phyloP scores from a whole-genome alignment of 2,113 vertebrate genomes.

The Coracopsis vasa region DNA sequence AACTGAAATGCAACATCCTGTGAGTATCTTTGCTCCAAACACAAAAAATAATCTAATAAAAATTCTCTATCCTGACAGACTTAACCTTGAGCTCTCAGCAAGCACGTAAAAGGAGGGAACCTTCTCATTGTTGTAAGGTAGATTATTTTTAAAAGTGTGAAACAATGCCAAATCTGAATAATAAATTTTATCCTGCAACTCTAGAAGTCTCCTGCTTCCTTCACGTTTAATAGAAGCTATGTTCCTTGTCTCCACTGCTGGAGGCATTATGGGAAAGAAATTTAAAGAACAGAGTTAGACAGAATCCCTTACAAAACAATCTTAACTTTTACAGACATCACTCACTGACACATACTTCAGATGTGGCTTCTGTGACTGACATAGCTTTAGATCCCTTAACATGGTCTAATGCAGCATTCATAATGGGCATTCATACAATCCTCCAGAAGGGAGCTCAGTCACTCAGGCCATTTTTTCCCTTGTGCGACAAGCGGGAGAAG shows the following conservation, averaged over 20 bases:
- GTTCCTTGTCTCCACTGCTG: not conserved
- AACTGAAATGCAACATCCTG: not conserved
- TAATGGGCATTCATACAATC: not conserved
- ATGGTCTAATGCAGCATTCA: not conserved
- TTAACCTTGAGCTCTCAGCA: not conserved
- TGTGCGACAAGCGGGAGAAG: not conserved
- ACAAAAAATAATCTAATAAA: not conserved
- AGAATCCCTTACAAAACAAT: not conserved
- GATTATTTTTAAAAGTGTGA: slow-evolving; percentile 44
- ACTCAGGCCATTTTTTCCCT: not conserved
- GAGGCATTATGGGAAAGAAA: not conserved
- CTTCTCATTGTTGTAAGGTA: slow-evolving; percentile 6
- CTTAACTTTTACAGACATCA: not conserved
- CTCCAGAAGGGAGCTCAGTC: not conserved
- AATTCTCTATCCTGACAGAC: not conserved
- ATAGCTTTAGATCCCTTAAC: not conserved
- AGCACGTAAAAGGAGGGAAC: not conserved
- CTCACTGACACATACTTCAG: not conserved
- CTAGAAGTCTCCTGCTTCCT: not conserved
- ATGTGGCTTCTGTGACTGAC: not conserved
- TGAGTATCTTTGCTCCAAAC: not conserved
- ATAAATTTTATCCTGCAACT: slow-evolving; percentile 58
- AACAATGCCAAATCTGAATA: slow-evolving; percentile 17
- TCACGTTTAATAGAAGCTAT: not conserved
- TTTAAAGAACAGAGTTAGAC: not conserved